phyloP scores from a whole-genome alignment of 2,888 invertebrate species.

The Eupithecia dodoneata region DNA sequence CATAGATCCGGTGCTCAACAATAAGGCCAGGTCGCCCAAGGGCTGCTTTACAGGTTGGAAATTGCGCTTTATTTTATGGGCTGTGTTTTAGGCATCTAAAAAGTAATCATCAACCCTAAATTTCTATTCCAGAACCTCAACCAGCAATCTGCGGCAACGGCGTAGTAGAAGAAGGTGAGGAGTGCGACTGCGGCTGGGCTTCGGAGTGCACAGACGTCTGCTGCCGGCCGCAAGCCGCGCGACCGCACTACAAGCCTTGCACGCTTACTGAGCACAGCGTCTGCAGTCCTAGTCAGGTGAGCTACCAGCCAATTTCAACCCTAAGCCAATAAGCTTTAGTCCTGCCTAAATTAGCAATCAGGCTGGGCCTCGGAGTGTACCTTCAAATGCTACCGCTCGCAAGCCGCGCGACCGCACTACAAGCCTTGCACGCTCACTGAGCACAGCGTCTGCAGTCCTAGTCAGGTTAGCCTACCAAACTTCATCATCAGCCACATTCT shows the following conservation, averaged over 20 bases:
- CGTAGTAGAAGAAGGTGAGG: constrained; percentile 97
- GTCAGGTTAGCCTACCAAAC: constrained; percentile 83
- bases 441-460: constrained; percentile 90
- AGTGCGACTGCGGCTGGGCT: constrained; percentile 99
- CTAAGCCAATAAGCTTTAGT: too few relatives aligned
- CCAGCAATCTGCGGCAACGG: constrained; percentile 99
- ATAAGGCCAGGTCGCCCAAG: constrained; percentile 94
- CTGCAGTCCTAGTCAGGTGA: constrained; percentile 92
- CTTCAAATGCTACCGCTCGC: constrained; percentile 96
- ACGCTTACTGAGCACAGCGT: constrained; percentile 91
- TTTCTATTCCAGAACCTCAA: constrained; percentile 88
- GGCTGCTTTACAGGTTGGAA: constrained; percentile 94
- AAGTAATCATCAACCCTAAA: background rate
- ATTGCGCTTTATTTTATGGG: background rate
- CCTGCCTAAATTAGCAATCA: too few relatives aligned
- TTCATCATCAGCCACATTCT: too few relatives aligned
- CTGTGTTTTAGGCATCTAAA: background rate
- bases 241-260: constrained; percentile 94
- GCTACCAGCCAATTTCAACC: background rate
- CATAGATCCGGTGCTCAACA: constrained; percentile 96
- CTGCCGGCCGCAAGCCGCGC: constrained; percentile 94
- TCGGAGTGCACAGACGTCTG: constrained; percentile 97
- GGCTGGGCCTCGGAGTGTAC: constrained; percentile 99
- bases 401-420: constrained; percentile 92
- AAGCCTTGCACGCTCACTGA: constrained; percentile 95